A percentile compares a stretch with the other conserved stretches of the same genome.
Evolutionary conservation across 2,113 vertebrate species (phyloP).

Genomic region (Myotis davidii): DNA sequence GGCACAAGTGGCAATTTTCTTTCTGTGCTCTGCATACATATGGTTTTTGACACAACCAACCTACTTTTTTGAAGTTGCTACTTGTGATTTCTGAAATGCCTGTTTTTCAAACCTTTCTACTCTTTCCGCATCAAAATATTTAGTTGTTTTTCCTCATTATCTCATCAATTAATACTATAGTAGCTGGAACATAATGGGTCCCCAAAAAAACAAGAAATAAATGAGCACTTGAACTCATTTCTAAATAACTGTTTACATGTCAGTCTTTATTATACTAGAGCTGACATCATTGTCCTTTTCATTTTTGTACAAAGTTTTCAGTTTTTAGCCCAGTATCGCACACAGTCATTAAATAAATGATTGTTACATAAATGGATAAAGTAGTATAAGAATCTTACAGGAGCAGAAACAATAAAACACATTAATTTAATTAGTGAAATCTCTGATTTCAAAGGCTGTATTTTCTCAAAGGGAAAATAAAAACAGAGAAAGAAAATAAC

Average conservation of each 20-base stretch:
- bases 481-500: neutral
- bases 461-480: neutral
- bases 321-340: neutral
- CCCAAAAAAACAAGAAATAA: neutral
- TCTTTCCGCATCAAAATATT: neutral
- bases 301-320: neutral
- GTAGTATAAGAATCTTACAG: neutral
- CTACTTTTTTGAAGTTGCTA: neutral
- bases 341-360: neutral
- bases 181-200: neutral
- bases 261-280: neutral
- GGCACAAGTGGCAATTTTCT: neutral
- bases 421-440: neutral
- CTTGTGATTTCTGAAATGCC: neutral
- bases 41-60: neutral
- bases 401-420: neutral
- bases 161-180: neutral
- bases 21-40: neutral
- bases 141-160: neutral
- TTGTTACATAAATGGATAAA: neutral
- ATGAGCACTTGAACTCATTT: neutral
- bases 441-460: neutral
- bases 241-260: neutral
- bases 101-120: neutral
- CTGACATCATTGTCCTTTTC: neutral